phyloP scores from a whole-genome alignment of 2,113 vertebrate genomes.

The Semicossyphus pulcher region DNA sequence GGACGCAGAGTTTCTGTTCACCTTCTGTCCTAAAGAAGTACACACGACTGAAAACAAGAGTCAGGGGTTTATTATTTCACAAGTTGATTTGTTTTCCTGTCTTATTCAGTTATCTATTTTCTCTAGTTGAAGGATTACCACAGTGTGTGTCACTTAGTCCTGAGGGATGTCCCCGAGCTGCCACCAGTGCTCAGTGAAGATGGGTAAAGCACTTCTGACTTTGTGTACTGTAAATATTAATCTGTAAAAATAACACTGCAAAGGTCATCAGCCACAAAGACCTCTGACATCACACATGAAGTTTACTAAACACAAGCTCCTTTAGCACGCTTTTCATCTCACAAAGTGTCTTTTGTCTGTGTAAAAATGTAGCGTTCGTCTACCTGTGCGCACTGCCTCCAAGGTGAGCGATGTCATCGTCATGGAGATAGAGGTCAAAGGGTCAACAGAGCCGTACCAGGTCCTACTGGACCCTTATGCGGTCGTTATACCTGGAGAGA shows the following conservation, averaged over 20 bases:
- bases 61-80: neutral
- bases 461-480: conserved; percentile 90
- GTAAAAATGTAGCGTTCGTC: conserved; percentile 65
- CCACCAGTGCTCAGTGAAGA: conserved; percentile 51
- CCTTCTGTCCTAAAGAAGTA: conserved; percentile 90
- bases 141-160: conserved; percentile 89
- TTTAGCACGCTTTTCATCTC: neutral
- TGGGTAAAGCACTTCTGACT: conserved; percentile 53
- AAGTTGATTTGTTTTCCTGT: no score
- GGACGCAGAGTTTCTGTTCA: conserved; percentile 87
- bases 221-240: neutral
- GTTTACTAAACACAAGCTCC: conserved; percentile 1
- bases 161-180: conserved; percentile 84
- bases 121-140: conserved; percentile 88
- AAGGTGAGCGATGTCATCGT: conserved; percentile 78
- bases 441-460: conserved; percentile 85
- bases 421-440: conserved; percentile 92
- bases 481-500: conserved; percentile 89
- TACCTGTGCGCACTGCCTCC: conserved; percentile 47
- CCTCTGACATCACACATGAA: neutral
- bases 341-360: neutral
- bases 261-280: neutral
- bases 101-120: conserved; percentile 24
- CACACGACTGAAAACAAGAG: neutral
- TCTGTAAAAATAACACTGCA: neutral